Conservation (phyloP, 2,797 vertebrate genomes). For the Mormyrus hasselquistii region DNA sequence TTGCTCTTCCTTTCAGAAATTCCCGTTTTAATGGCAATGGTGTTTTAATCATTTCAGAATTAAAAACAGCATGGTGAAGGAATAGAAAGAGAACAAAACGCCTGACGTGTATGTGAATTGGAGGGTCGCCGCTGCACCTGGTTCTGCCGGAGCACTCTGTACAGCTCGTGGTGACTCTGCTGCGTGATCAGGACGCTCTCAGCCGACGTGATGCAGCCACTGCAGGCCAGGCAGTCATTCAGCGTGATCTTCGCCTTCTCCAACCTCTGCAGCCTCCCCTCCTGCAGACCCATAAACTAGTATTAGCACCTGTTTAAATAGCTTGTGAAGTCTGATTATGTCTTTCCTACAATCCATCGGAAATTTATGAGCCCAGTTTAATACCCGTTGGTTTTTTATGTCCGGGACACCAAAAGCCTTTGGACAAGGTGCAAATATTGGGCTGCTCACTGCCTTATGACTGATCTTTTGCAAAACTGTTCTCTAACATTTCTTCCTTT, state of each 20-base stretch:
- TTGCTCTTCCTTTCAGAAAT: neutral
- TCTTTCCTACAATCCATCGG: neutral
- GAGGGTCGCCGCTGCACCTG: constrained; percentile 54
- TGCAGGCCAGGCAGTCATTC: constrained; percentile 92
- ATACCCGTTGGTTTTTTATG: neutral
- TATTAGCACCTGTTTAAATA: neutral
- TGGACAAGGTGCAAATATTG: neutral
- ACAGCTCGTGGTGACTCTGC: constrained; percentile 86
- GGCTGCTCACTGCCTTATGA: neutral
- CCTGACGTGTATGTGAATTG: neutral
- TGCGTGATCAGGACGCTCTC: constrained; percentile 87
- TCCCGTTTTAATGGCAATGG: neutral
- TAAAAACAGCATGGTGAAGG: neutral
- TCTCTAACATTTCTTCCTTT: neutral
- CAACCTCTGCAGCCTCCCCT: constrained; percentile 73
- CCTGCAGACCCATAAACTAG: constrained; percentile 53
- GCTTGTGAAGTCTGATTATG: neutral
- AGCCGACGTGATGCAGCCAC: constrained; percentile 92
- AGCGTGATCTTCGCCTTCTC: constrained; percentile 87
- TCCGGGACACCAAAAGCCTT: neutral
- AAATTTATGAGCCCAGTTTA: neutral
- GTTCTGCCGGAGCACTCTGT: constrained; percentile 70
- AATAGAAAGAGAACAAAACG: neutral
- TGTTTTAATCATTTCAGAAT: neutral
- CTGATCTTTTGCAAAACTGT: neutral